Percentiles rank a stretch among this genome's conserved stretches.
phyloP scores from a whole-genome alignment of 2,888 invertebrate species.

The Autographa gamma region DNA sequence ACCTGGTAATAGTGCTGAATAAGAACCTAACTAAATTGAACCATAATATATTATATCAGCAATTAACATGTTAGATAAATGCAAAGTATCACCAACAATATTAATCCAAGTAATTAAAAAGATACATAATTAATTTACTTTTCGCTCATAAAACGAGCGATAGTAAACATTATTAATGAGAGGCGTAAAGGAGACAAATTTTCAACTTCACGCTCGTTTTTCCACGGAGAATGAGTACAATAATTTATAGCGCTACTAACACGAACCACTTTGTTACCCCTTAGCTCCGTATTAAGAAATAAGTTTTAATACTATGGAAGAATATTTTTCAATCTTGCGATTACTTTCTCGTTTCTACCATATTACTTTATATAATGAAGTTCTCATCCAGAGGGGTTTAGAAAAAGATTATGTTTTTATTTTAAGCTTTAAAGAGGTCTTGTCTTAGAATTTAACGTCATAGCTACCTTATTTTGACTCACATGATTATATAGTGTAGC shows the following conservation, averaged over 20 bases:
- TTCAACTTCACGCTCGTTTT: slow-evolving; percentile 4
- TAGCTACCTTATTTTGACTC: too few relatives aligned
- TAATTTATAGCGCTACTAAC: slow-evolving; percentile 2
- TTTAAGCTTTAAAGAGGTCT: too few relatives aligned
- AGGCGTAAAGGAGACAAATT: slow-evolving; percentile 1
- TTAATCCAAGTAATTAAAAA: slow-evolving; percentile 1
- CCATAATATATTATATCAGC: not conserved
- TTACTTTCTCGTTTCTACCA: not conserved
- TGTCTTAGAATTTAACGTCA: not conserved
- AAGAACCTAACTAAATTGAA: too few relatives aligned
- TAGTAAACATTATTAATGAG: slow-evolving; percentile 4
- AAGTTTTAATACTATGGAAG: not conserved
- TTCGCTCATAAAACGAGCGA: not conserved
- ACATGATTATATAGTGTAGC: not conserved
- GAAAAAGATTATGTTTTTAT: not conserved
- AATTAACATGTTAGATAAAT: not conserved
- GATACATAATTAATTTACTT: not conserved
- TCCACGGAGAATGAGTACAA: not conserved
- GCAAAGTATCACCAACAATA: not conserved
- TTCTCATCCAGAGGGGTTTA: not conserved
- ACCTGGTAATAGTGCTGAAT: too few relatives aligned
- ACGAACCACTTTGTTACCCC: slow-evolving; percentile 1
- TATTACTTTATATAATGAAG: too few relatives aligned
- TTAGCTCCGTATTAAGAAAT: not conserved
- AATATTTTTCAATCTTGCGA: not conserved